Conservation (phyloP, 2,113 vertebrate genomes). For the Pampusana beccarii region DNA sequence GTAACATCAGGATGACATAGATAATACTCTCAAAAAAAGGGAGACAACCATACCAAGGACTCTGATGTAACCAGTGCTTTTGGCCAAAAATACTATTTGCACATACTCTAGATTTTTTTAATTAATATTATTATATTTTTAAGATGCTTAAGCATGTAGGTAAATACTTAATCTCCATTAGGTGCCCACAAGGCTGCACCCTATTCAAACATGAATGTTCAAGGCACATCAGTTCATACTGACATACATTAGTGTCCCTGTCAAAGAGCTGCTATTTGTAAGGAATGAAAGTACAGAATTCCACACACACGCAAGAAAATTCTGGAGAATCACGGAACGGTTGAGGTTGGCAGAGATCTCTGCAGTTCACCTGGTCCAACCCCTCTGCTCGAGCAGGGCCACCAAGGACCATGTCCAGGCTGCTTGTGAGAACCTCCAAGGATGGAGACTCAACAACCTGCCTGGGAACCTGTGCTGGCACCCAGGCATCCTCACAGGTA, state of each 20-base stretch:
- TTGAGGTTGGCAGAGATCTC: background rate
- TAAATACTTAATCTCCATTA: slow-evolving; percentile 24
- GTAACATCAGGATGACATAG: background rate
- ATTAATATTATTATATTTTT: background rate
- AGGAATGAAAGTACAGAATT: background rate
- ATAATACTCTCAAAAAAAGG: background rate
- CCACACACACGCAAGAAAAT: background rate
- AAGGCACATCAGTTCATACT: background rate
- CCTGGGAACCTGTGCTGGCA: background rate
- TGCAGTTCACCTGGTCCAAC: background rate
- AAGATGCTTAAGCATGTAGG: background rate
- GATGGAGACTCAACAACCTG: background rate
- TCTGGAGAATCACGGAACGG: background rate
- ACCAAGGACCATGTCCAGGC: background rate
- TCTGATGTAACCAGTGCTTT: background rate
- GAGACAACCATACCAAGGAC: background rate
- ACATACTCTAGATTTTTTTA: background rate
- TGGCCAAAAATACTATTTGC: background rate
- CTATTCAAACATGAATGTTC: background rate
- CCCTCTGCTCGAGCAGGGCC: background rate
- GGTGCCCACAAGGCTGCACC: background rate
- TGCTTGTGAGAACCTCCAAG: background rate
- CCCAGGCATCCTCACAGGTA: background rate
- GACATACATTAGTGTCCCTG: background rate
- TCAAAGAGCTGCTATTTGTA: background rate